Evolutionary conservation across 1,140 invertebrate genomes (phyloP), one percentile per base, ranked within the genome.

Genomic region (Tetragnatha versicolor): DNA sequence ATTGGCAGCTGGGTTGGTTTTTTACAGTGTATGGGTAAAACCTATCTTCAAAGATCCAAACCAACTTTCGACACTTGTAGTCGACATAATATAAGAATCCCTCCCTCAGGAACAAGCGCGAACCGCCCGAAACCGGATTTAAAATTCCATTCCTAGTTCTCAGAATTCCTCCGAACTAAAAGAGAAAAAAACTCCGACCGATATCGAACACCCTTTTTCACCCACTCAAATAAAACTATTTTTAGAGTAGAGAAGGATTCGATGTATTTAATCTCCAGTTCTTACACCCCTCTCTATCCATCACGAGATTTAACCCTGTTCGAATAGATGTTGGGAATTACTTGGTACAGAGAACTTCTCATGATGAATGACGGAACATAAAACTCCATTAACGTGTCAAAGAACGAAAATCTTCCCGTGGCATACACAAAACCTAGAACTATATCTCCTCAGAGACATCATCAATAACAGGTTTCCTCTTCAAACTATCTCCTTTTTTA

Each of bases 401-500:
- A 6, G 22, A 14, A 17, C 17, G 14, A 45, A 3, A 27, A 27
- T 65, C n/a, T 20, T 27, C 35, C 4, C n/a, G n/a, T 0, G 25
- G 25, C 10, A 27, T 9, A 6, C 7, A 12, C 17, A n/a, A 49
- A 49, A 29, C 4, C 6, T 33, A 58, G 17, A 58, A 31, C 55
- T 17, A 1, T 12, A 58, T 33, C 55, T 35, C 61, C 39, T 45
- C 7, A 1, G 22, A 65, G 61, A 65, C 12, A 14, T 27, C 37
- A 29, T 65, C 37, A 65, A 65, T 65, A 65, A 65, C 20, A 3
- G n/a, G n/a, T n/a, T n/a, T n/a, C n/a, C n/a, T n/a, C n/a, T n/a
- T n/a, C n/a, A n/a, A n/a, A n/a, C n/a, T n/a, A n/a, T n/a, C n/a
- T n/a, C n/a, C n/a, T n/a, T n/a, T n/a, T n/a, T n/a, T n/a, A n/a